Evolutionary conservation across 1,140 invertebrate species (phyloP), one percentile per base, ranked within the genome.

Genomic region (Apis florea): DNA sequence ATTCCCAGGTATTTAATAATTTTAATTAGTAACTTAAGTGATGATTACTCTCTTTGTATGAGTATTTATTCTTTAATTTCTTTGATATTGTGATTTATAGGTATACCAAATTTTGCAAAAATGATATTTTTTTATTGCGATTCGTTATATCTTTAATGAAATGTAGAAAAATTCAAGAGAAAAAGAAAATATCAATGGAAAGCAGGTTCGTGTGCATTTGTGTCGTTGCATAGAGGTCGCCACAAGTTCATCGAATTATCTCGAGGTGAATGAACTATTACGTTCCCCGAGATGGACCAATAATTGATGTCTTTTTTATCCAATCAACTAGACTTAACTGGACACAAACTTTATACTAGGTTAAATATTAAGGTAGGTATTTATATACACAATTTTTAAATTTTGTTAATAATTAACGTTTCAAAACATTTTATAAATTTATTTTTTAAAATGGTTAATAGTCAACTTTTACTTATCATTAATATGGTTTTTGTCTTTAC

Each of bases 301-400:
- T 77, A 82, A 82, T 82, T 82, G 56, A 70, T 77, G 74, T 63
- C 74, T 54, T 64, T 77, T 82, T 82, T 77, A 82, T 82, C 80
- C 80, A 82, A 82, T 82, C 70, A 69, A 77, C 9, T 49, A 31
- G 31, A 17, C 8, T n/a, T 40, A 40, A 17, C 17, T 56, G 17
- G 13, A 70, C 54, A 17, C 24, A 51, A 68, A 53, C 51, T 24
- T 51, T 53, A 47, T 53, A 40, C 54, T 40, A 10, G 6, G 51
- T 49, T 49, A 70, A 54, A 51, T 56, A 69, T 64, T 56, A 13
- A n/a, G 19, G 8, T 8, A 15, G 9, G 53, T 63, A 40, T 40
- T 40, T 40, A 0, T 40, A 1, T 40, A 31, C 15, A 63, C 26
- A 9, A 31, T 63, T 11, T 31, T 63, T 10, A 10, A 19, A 19